These are phyloP conservation scores for Goniozus legneri DNA, from an alignment of 1,140 invertebrate genomes.

Conservation along the genomic window DNA sequence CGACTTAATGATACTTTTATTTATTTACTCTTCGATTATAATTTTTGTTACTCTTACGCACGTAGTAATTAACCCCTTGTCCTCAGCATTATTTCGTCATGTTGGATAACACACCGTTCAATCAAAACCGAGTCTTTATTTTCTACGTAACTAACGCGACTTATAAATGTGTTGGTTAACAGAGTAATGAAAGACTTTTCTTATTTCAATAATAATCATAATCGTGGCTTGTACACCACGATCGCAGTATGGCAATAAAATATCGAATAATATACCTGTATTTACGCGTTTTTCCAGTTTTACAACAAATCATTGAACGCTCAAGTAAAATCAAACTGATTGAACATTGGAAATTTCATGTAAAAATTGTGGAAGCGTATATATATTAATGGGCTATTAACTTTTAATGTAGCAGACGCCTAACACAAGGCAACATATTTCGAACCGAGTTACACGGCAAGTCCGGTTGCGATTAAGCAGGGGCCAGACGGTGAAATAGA, in stretches of 20 bases:
- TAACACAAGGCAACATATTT: too few species aligned
- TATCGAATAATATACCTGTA: slow-evolving; percentile 14
- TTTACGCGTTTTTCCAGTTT: slow-evolving; percentile 12
- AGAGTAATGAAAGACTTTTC: slow-evolving; percentile 50
- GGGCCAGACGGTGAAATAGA: too few species aligned
- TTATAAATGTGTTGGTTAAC: slow-evolving; percentile 40
- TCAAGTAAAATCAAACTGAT: slow-evolving; percentile 12
- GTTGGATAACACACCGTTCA: not conserved
- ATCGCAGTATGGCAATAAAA: slow-evolving; percentile 21
- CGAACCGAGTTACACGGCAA: too few species aligned
- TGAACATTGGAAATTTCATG: not conserved
- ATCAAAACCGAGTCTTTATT: slow-evolving; percentile 14
- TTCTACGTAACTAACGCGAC: slow-evolving; percentile 23
- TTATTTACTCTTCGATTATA: not conserved
- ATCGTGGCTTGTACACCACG: slow-evolving; percentile 24
- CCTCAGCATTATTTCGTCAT: not conserved
- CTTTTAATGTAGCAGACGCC: too few species aligned
- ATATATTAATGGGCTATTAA: too few species aligned
- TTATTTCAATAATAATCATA: slow-evolving; percentile 36
- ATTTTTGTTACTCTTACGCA: not conserved
- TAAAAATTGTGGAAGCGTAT: not conserved
- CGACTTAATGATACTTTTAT: not conserved
- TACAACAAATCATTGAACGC: slow-evolving; percentile 14
- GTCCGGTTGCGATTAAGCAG: too few species aligned
- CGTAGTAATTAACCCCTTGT: too few species aligned